Evolutionary conservation across 2,888 invertebrate genomes (phyloP).

Genomic region (Eupeodes latifasciatus): DNA sequence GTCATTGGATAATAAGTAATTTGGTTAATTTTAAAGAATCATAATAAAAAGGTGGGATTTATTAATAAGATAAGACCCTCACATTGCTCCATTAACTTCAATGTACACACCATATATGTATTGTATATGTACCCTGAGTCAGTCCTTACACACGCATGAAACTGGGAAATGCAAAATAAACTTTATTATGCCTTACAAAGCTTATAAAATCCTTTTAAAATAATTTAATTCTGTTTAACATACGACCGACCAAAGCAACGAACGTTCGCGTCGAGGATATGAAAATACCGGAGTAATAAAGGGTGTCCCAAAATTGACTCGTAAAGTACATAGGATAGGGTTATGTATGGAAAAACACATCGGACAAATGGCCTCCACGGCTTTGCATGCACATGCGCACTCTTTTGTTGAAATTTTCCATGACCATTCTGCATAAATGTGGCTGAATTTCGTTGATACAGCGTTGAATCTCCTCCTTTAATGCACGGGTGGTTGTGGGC

Average conservation of each 20-base stretch:
- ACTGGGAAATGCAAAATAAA: neutral
- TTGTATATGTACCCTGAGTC: no score
- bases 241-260: neutral
- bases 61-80: neutral
- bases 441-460: no score
- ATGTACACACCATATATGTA: neutral
- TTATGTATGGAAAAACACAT: no score
- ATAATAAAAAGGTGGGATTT: neutral
- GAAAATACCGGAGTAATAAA: constrained; percentile 44
- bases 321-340: no score
- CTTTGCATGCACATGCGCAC: no score
- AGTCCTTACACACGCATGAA: neutral
- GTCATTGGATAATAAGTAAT: constrained; percentile 4
- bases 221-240: constrained; percentile 22
- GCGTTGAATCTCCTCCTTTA: no score
- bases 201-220: neutral
- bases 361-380: no score
- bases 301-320: no score
- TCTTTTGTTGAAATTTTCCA: no score
- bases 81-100: neutral
- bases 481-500: no score
- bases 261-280: no score
- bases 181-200: constrained; percentile 1
- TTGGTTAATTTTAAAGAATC: neutral
- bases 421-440: no score